Percentiles rank a stretch among this genome's conserved stretches.
phyloP scores from a whole-genome alignment of 2,113 vertebrate species.

The Hucho hucho region DNA sequence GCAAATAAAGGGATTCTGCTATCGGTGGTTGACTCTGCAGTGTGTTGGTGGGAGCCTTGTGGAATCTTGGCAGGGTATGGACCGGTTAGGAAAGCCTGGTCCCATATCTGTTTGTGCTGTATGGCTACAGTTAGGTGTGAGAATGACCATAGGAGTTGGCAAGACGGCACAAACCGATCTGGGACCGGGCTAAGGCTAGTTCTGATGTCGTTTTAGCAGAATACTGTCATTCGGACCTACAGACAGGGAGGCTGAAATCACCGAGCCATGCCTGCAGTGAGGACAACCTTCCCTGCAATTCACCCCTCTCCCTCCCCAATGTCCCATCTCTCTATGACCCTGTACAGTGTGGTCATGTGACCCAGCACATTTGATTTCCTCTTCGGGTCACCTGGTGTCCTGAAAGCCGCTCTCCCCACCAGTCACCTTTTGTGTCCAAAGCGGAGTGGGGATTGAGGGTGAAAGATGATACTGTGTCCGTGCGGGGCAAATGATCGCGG shows the following conservation, averaged over 20 bases:
- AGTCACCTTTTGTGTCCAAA: constrained; percentile 34
- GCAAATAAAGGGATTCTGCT: too few species aligned
- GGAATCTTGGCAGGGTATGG: too few species aligned
- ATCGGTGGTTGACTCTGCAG: too few species aligned
- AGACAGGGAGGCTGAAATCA: neutral
- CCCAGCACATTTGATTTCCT: constrained; percentile 26
- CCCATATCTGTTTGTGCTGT: too few species aligned
- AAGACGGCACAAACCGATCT: too few species aligned
- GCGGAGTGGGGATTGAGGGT: neutral
- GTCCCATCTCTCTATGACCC: constrained; percentile 23
- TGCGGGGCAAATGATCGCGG: too few species aligned
- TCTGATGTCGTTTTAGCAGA: constrained; percentile 2
- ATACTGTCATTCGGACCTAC: too few species aligned
- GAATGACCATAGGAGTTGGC: too few species aligned
- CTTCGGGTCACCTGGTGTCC: constrained; percentile 6
- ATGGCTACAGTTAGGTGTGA: too few species aligned
- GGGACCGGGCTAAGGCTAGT: neutral
- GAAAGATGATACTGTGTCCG: too few species aligned
- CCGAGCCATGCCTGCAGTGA: neutral
- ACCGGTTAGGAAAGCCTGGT: too few species aligned
- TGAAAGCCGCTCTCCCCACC: constrained; percentile 17
- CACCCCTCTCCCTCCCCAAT: constrained; percentile 30
- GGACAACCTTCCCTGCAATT: constrained; percentile 57
- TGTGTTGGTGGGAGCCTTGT: too few species aligned
- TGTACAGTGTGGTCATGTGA: constrained; percentile 40